Base-by-base conservation (phyloP, 1,140 invertebrate genomes). In the Stegodyphus mimosarum region DNA sequence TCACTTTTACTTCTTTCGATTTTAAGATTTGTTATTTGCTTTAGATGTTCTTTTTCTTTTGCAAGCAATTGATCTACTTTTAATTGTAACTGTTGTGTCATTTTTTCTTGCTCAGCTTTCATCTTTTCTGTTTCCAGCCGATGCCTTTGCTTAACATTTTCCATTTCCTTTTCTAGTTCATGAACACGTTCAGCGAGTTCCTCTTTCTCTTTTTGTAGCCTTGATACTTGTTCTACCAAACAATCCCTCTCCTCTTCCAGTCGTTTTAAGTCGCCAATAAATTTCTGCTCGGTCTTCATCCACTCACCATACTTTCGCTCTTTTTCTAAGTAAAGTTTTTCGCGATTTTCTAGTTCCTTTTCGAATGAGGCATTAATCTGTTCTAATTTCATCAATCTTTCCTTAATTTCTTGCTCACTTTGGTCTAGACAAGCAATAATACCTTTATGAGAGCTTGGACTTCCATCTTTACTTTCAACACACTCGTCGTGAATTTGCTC, bases 321-420 rank as follows among this genome's bases (percentile, higher is more conserved):
- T n/a, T 85, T 88, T 49, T 87, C 72, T 13, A 51, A 50, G 49
- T 78, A 87, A 11, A 88, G 51, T 80, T 79, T 83, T 55, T 87
- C 87, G 63, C 86, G 60, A 7, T 76, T 48, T 72, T 86, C 83
- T 51, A 88, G 52, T 51, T 88, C 86, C 76, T 87, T 85, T 17
- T 84, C 83, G 33, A 88, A 88, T 51, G 88, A 66, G 6, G 71
- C 60, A 71, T 88, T 88, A 70, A 87, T 88, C 13, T 78, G 15
- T 70, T 88, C 87, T n/a, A 88, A 55, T 52, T 86, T 63, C 11
- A 66, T 49, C 17, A 87, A 55, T 7, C 86, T 49, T 52, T 87
- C 85, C 66, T 74, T 72, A n/a, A 87, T 78, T 80, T 87, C 70
- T n/a, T 84, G 79, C 71, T 87, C 87, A 66, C 66, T 87, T 15